A percentile compares a stretch with the other conserved stretches of the same genome.
These are phyloP conservation scores for Aptenodytes patagonicus DNA, from an alignment of 2,113 vertebrate genomes.

Conservation along the genomic window DNA sequence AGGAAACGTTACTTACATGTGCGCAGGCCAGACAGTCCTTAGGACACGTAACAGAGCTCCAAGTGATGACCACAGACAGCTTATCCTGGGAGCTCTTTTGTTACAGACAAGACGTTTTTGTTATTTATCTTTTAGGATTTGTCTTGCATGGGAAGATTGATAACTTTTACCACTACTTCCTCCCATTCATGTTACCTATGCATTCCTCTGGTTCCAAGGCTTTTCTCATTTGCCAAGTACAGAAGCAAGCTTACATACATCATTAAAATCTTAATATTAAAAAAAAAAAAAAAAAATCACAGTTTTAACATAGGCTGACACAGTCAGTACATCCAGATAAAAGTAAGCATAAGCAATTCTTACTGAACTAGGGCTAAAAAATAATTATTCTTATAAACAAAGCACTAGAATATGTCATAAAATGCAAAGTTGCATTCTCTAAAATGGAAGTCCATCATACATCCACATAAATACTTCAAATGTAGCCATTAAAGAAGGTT, in stretches of 20 bases:
- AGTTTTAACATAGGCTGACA: neutral
- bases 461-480: neutral
- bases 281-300: neutral
- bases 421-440: neutral
- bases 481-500: neutral
- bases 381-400: neutral
- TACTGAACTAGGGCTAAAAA: neutral
- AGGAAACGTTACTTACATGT: fast-evolving
- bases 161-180: neutral
- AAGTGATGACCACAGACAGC: neutral
- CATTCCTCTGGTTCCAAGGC: neutral
- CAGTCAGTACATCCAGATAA: neutral
- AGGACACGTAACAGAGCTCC: neutral
- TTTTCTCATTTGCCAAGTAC: neutral
- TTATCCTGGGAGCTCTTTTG: neutral
- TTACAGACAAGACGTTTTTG: neutral
- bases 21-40: neutral
- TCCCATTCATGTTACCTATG: neutral
- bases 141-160: neutral
- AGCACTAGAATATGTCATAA: neutral
- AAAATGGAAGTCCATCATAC: neutral
- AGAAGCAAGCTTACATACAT: neutral
- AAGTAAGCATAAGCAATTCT: neutral
- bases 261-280: neutral
- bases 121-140: neutral